Evolutionary conservation across 2,113 vertebrate genomes (phyloP).

Genomic region (Psilopsiagon aurifrons): DNA sequence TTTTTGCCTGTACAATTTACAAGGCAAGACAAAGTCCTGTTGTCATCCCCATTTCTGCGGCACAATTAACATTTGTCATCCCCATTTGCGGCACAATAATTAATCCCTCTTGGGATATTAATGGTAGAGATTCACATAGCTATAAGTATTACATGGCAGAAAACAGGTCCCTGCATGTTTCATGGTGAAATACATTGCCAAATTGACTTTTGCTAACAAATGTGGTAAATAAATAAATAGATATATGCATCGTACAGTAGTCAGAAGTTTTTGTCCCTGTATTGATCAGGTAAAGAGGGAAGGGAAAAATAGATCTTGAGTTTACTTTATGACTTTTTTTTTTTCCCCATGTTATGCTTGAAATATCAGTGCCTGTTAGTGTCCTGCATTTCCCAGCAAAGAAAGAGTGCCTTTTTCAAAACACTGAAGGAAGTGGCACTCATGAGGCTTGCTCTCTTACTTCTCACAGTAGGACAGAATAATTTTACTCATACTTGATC

Average conservation of each 20-base stretch:
- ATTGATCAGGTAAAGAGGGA: neutral
- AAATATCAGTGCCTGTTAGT: slow-evolving; percentile 49
- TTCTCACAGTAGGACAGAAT: slow-evolving; percentile 23
- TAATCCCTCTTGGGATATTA: neutral
- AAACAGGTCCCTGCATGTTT: neutral
- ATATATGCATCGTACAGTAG: slow-evolving; percentile 2
- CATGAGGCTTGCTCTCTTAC: slow-evolving; percentile 53
- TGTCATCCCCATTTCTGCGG: neutral
- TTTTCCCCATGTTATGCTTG: neutral
- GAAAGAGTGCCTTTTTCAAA: slow-evolving; percentile 43
- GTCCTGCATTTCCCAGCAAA: slow-evolving; percentile 53
- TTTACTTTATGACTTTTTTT: slow-evolving; percentile 11
- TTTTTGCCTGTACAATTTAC: neutral
- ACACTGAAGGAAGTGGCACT: slow-evolving; percentile 42
- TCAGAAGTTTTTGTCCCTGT: neutral
- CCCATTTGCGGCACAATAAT: neutral
- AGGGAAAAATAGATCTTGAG: neutral
- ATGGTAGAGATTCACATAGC: neutral
- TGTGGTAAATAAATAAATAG: neutral
- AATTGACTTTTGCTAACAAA: neutral
- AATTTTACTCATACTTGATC: slow-evolving; percentile 35
- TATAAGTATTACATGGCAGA: neutral
- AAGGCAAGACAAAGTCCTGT: neutral
- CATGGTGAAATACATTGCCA: neutral
- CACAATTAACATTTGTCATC: neutral